Conservation (phyloP, 35 echinoderm and acorn worm genomes). For the Apostichopus parvimensis region DNA sequence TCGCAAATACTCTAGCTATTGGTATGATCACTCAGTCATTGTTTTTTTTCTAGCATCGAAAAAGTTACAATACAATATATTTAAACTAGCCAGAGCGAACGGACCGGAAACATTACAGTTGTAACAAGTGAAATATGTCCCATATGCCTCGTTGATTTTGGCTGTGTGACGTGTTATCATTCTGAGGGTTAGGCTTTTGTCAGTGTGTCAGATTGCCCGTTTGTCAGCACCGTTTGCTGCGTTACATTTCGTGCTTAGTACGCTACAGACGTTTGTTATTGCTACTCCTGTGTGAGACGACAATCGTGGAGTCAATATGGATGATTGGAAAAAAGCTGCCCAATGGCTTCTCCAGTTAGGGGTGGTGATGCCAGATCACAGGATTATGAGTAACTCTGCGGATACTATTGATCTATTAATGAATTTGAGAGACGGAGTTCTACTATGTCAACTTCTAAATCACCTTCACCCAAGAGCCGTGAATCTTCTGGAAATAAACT, state of each 20-base stretch:
- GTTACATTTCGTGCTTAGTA: background rate
- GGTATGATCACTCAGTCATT: no score
- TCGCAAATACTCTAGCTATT: no score
- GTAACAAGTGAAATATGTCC: no score
- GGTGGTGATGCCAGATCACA: slow-evolving; percentile 32
- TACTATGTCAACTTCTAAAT: slow-evolving; percentile 58
- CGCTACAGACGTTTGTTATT: background rate
- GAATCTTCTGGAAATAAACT: slow-evolving; percentile 58
- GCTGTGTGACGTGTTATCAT: slow-evolving; percentile 20
- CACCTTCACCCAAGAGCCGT: slow-evolving; percentile 52
- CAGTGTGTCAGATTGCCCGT: background rate
- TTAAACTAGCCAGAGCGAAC: no score
- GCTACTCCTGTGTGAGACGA: background rate
- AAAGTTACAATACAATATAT: no score
- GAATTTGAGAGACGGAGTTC: slow-evolving; percentile 48
- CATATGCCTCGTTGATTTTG: no score
- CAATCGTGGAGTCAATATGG: slow-evolving; percentile 7
- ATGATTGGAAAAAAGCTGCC: slow-evolving; percentile 48
- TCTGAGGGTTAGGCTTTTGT: background rate
- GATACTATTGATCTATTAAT: slow-evolving; percentile 55
- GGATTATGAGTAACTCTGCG: slow-evolving; percentile 36
- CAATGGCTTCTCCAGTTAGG: slow-evolving; percentile 40
- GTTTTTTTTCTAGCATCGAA: no score
- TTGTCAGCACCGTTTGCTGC: background rate
- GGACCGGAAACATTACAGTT: no score